Evolutionary conservation across 2,113 vertebrate genomes (phyloP), one percentile per base, ranked within the genome.

Genomic region (Bos indicus): DNA sequence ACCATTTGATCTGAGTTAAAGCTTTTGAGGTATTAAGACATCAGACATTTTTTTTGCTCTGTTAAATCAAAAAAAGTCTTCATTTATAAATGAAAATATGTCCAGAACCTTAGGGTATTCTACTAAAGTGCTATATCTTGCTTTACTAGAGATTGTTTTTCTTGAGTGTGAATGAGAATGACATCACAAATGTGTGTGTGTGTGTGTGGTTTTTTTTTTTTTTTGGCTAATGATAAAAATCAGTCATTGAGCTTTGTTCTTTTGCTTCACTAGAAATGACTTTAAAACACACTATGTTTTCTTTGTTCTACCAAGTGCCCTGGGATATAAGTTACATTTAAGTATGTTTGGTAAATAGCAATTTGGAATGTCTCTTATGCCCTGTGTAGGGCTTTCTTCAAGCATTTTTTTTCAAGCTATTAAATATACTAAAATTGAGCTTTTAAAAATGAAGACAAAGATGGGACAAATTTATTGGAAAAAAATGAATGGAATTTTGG

Each of bases 151-250:
- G 80, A 52, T 62, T 97, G 80, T 81, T 96, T 98, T 98, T 96
- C 36, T 74, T 94, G 84, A 93, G 96, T 97, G 96, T 97, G 97
- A 98, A 96, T 98, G 71, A 97, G 88, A 97, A 87, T 98, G 98
- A 77, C 71, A 43, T 77, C 40, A 77, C 71, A 43, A 12, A 3
- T 40, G 36, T 40, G 21, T 74, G 36, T 74, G 67, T 74, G 60
- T 36, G 64, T 36, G n/a, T 13, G 62, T 64, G 33, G 15, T 11
- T 33, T 4, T 33, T 26, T 54, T 74, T 90, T 89, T 60, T 60
- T 60, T 14, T 28, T 28, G 6, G 36, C 95, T 97, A 91, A 95
- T 92, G 96, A 67, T 92, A 96, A 92, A 96, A 98, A 95, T 90
- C 88, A 96, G 82, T 87, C 97, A 97, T 88, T 64, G 97, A 80